Evolutionary conservation across 2,797 vertebrate genomes (phyloP).

Genomic region (Denticeps clupeoides): DNA sequence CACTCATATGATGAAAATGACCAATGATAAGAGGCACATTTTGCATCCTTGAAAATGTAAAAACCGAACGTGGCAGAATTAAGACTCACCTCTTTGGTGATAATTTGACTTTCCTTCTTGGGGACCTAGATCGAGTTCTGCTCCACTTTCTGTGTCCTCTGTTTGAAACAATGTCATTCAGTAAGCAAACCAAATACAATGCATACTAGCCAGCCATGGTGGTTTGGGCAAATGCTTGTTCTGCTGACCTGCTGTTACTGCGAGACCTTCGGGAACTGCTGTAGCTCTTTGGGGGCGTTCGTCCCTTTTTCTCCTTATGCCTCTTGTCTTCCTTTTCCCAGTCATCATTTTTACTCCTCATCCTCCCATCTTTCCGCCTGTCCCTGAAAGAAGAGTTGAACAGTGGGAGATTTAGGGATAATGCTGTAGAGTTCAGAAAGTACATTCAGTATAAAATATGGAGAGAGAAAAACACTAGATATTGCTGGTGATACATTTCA

Average conservation of each 20-base stretch:
- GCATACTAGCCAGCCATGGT: no score
- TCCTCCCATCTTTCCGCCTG: constrained; percentile 59
- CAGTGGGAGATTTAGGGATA: not conserved
- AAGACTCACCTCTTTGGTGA: constrained; percentile 75
- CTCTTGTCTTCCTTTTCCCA: constrained; percentile 57
- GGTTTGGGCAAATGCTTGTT: no score
- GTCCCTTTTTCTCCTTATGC: constrained; percentile 65
- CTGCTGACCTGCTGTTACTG: constrained; percentile 68
- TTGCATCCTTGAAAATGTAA: no score
- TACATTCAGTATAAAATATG: no score
- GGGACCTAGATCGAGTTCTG: constrained; percentile 70
- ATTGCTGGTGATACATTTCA: not conserved
- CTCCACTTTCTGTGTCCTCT: constrained; percentile 77
- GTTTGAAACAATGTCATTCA: constrained; percentile 2
- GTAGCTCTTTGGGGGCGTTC: constrained; percentile 63
- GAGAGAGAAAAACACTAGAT: no score
- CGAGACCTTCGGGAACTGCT: constrained; percentile 59
- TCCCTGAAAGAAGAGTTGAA: constrained; percentile 60
- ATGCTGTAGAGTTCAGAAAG: no score
- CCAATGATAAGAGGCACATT: no score
- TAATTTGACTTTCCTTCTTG: constrained; percentile 67
- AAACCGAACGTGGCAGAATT: no score
- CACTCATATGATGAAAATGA: no score
- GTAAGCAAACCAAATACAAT: not conserved
- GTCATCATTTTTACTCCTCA: constrained; percentile 51